These are phyloP conservation scores for Acleris holmiana DNA, from an alignment of 2,888 invertebrate species.

Conservation along the genomic window DNA sequence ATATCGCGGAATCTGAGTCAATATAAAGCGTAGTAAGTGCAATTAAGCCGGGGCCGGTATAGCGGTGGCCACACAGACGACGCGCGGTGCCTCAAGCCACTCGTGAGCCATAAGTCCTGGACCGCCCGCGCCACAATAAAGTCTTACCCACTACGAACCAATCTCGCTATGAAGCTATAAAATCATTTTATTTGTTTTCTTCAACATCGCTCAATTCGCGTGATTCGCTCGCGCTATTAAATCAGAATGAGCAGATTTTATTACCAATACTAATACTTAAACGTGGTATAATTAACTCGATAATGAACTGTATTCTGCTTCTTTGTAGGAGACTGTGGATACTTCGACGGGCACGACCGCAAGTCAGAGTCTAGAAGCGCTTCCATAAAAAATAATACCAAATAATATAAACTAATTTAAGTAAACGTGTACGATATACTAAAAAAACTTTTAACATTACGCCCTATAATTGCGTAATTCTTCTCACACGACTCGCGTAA, in stretches of 20 bases:
- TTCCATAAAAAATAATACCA: too few relatives aligned
- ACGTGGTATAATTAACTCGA: too few relatives aligned
- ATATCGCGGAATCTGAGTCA: neutral
- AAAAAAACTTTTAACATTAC: too few relatives aligned
- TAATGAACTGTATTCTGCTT: too few relatives aligned
- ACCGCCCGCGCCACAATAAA: conserved; percentile 63
- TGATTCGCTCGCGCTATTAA: conserved; percentile 38
- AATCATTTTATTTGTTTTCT: conserved; percentile 65
- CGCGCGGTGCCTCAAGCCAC: conserved; percentile 66
- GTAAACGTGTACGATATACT: too few relatives aligned
- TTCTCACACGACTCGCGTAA: too few relatives aligned
- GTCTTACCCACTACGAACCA: conserved; percentile 61
- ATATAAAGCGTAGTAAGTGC: conserved; percentile 33
- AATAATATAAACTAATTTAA: too few relatives aligned
- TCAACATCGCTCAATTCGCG: conserved; percentile 46
- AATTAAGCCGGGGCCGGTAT: conserved; percentile 55
- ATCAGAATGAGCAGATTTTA: neutral
- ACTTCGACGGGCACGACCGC: too few relatives aligned
- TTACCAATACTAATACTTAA: too few relatives aligned
- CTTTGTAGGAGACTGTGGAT: too few relatives aligned
- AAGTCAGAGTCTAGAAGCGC: too few relatives aligned
- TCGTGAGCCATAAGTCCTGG: conserved; percentile 72
- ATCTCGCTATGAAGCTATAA: conserved; percentile 67
- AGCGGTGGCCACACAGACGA: conserved; percentile 66
- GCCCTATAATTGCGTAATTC: too few relatives aligned